Base-by-base conservation (phyloP, 2,888 invertebrate species). In the Hypomecis atomaria region DNA sequence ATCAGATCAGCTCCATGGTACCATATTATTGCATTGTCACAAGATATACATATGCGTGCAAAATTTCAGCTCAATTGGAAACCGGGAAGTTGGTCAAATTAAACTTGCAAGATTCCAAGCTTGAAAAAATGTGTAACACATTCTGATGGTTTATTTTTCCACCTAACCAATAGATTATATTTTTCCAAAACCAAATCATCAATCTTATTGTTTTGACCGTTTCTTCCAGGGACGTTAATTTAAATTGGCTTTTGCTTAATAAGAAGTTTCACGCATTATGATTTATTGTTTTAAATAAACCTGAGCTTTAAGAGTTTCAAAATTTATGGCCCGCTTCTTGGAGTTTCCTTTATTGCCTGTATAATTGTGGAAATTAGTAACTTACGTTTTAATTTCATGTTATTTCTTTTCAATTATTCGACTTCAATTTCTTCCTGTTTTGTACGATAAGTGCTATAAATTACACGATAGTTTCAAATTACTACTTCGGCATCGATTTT, bases 201-300 rank as follows among this genome's bases (percentile, higher is more conserved):
- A 89, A 90, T 90, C 89, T 89, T 64, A 62, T 77, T 82, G 59
- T 64, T 60, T 65, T 82, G 80, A 79, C 73, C 72, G 76, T 81
- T 84, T 82, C 83, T 78, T 78, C 79, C 82, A 81, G 83, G 76
- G 83, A 83, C 82, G 79, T 84, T 83, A 86, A 85, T 86, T 75
- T 82, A 85, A 84, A 88, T 86, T 86, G 83, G 84, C 78, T 77
- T 71, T 75, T 70, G 77, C 78, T 78, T 89, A 89, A 90, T 91
- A 88, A 89, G 78, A 77, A 82, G 82, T 81, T 83, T 78, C 77
- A 78, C 75, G 72, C 71, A 72, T 77, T 78, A 77, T 89, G 88
- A 90, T 91, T 90, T 90, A 86, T 84, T 72, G 74, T 77, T 73
- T 62, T 60, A 70, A 70, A 74, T 70, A 74, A 77, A 66, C 58